These are phyloP conservation scores for Synanthedon myopaeformis DNA, from an alignment of 2,888 invertebrate species.

Conservation along the genomic window DNA sequence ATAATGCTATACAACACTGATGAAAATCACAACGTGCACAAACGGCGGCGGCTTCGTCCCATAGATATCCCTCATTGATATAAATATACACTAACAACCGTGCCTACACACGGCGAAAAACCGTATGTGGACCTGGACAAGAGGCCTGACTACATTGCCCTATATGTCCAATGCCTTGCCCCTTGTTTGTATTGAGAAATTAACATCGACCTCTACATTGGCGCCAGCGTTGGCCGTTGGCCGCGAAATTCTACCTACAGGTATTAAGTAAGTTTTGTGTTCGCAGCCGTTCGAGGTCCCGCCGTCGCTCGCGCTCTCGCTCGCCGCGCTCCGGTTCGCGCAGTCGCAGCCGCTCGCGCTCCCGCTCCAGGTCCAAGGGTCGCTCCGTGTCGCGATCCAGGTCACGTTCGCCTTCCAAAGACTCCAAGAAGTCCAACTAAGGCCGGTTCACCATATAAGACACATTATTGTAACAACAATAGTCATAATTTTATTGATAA, in stretches of 20 bases:
- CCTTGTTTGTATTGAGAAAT: background rate
- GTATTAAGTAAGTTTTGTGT: constrained; percentile 10
- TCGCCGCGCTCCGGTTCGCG: constrained; percentile 47
- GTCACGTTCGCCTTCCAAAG: constrained; percentile 62
- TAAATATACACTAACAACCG: too few relatives aligned
- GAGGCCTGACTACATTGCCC: too few relatives aligned
- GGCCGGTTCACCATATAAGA: background rate
- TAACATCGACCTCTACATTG: background rate
- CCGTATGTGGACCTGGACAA: too few relatives aligned
- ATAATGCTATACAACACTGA: too few relatives aligned
- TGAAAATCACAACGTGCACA: too few relatives aligned
- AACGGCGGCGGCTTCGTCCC: background rate
- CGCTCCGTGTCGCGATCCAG: constrained; percentile 62
- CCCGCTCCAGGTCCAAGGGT: constrained; percentile 65
- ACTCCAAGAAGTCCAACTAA: constrained; percentile 62
- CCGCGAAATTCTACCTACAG: background rate
- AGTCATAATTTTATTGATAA: too few relatives aligned
- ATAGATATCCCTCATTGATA: background rate
- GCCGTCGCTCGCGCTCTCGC: constrained; percentile 73
- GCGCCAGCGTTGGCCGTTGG: background rate
- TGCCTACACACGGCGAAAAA: too few relatives aligned
- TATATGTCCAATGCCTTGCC: background rate
- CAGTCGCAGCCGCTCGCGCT: constrained; percentile 59
- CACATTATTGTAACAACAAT: too few relatives aligned
- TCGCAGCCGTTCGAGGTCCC: constrained; percentile 72